Base-by-base conservation (phyloP, 2,113 vertebrate genomes). In the Carlito syrichta region DNA sequence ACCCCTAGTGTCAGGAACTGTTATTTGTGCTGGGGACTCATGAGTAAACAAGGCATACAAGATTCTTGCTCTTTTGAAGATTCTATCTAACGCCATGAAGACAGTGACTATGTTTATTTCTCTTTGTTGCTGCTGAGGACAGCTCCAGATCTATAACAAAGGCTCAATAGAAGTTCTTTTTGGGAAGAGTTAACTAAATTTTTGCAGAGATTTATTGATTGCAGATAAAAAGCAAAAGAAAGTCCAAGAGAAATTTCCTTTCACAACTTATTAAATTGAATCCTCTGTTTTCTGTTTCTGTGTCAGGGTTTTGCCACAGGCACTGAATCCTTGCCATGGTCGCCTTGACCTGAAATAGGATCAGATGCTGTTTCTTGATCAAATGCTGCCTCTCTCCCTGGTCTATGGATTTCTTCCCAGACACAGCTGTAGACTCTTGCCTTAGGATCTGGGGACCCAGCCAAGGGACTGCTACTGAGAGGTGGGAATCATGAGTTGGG, bases 291-390 rank as follows among this genome's bases (percentile, higher is more conserved):
- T 91, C 22, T 73, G 30, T 63, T 94, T 84, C 66, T 86, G 81
- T 86, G 93, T 89, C 86, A 93, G 43, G 77, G 68, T 68, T 91
- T 91, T 87, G 88, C 54, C 35, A 30, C 2, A 56, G 77, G 93
- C 56, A 73, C 83, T 30, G 74, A 93, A 54, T 76, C 48, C 45
- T 45, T 87, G 89, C 68, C 95, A 69, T 13, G 74, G 35, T 23
- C 0, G 1, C n/a, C 78, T 58, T 76, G 83, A 83, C 43, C 43
- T 86, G 68, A 69, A 78, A 79, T 16, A 60, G 27, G 60, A 93
- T 76, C 71, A 96, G 81, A 94, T 63, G 82, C 25, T 87, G 8
- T 79, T 95, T 96, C 50, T 35, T 71, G 63, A 58, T 77, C 50
- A 40, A 96, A 82, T 62, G 76, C 58, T 91, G n/a, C 22, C 63